Base-by-base conservation (phyloP, 2,113 vertebrate species). In the Uropsilus gracilis region DNA sequence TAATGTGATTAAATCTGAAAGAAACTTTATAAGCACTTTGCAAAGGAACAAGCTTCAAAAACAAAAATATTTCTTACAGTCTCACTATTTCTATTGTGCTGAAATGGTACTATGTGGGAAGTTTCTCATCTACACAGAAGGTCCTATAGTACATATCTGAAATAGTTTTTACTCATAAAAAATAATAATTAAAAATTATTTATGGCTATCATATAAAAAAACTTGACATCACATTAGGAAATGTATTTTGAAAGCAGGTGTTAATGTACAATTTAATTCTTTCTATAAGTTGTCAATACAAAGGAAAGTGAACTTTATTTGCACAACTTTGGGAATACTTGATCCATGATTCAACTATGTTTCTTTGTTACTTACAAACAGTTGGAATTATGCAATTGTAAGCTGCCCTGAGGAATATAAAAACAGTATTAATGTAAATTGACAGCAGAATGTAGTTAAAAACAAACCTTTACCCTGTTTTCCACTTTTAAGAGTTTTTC, bases 11-110 rank as follows among this genome's bases (percentile, higher is more conserved):
- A 86, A 91, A 68, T 92, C 32, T 57, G 16, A 20, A 75, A 81
- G 53, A 34, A 83, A 61, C 50, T 53, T 61, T 28, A 88, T 14
- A 48, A 26, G 34, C 16, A 61, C 16, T 90, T 88, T n/a, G 42
- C 50, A 78, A 91, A 95, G 69, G 24, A 88, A 90, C 5, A 81
- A 55, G 84, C 76, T 76, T 90, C 44, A 61, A 44, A 76, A 85
- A 95, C 69, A 39, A 92, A 64, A 80, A 34, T 66, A 50, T 75
- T 86, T 50, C 42, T 73, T 84, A 18, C 37, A 46, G 4, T 28
- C 20, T 26, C 26, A 30, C 24, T 46, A 73, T 46, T 46, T 73
- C 42, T 46, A 86, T 55, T 87, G 18, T 71, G 63, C 22, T 9
- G 81, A 87, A 76, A 46, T 89, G 20, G 1, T 42, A 18, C 78